A percentile compares a stretch with the other conserved stretches of the same genome.
These are phyloP conservation scores for Mormyrus iriodes DNA, from an alignment of 2,113 vertebrate genomes.

Conservation along the genomic window DNA sequence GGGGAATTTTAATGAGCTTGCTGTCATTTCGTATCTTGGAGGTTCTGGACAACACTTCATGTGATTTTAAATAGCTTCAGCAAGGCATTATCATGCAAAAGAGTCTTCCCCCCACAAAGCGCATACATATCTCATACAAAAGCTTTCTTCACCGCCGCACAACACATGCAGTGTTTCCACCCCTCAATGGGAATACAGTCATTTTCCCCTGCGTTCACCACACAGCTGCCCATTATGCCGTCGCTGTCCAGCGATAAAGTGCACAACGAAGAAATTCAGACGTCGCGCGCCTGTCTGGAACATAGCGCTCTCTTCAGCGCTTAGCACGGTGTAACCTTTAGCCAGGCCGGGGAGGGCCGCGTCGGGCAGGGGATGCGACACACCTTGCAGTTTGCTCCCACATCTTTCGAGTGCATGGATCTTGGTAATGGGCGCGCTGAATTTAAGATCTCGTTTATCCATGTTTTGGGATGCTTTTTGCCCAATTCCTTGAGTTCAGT, in stretches of 20 bases:
- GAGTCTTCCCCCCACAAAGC: slow-evolving; percentile 43
- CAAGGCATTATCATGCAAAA: slow-evolving; percentile 67
- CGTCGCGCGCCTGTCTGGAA: slow-evolving; percentile 25
- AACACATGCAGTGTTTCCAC: slow-evolving; percentile 52
- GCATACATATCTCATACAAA: slow-evolving; percentile 52
- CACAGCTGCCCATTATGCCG: slow-evolving; percentile 49
- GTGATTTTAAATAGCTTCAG: slow-evolving; percentile 53
- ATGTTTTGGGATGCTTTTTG: neutral
- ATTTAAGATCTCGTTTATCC: neutral
- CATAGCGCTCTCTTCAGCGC: slow-evolving; percentile 36
- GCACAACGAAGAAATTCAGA: slow-evolving; percentile 52
- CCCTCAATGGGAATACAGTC: slow-evolving; percentile 51
- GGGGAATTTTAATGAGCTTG: slow-evolving; percentile 25
- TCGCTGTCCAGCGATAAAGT: slow-evolving; percentile 25
- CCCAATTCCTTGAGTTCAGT: neutral
- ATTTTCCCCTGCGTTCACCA: slow-evolving; percentile 47
- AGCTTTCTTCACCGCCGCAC: slow-evolving; percentile 54
- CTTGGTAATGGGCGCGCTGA: neutral
- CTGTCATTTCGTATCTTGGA: slow-evolving; percentile 39
- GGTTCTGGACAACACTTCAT: slow-evolving; percentile 47
- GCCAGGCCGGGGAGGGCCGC: neutral
- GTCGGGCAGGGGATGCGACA: neutral
- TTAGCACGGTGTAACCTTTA: slow-evolving; percentile 17
- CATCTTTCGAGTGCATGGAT: neutral
- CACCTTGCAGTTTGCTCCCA: neutral